phyloP scores from a whole-genome alignment of 2,888 invertebrate species.

The Chloroclystis v-ata region DNA sequence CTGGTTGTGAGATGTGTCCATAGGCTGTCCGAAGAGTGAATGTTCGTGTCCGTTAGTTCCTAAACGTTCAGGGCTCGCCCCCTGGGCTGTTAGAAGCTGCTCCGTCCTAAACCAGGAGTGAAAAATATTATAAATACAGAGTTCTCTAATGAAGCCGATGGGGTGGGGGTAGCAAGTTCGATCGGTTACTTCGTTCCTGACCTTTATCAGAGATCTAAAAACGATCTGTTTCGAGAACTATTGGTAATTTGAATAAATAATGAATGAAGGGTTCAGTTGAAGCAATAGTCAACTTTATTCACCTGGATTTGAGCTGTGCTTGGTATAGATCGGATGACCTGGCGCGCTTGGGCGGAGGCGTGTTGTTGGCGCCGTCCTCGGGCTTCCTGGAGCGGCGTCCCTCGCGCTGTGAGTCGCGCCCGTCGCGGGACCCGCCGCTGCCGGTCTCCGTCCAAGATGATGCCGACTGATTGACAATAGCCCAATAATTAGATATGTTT shows the following conservation, averaged over 20 bases:
- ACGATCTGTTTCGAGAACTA: too few relatives aligned
- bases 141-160: conserved; percentile 5
- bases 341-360: conserved; percentile 83
- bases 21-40: conserved; percentile 85
- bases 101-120: conserved; percentile 68
- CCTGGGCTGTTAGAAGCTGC: conserved; percentile 61
- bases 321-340: conserved; percentile 83
- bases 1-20: conserved; percentile 84
- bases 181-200: background rate
- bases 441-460: conserved; percentile 74
- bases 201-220: too few relatives aligned
- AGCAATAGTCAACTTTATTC: conserved; percentile 33
- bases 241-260: too few relatives aligned
- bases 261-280: background rate
- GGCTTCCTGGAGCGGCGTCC: conserved; percentile 74
- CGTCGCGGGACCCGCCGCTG: conserved; percentile 63
- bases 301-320: conserved; percentile 78
- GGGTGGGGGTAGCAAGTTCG: background rate
- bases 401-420: conserved; percentile 56
- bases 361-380: conserved; percentile 68
- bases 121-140: conserved; percentile 47
- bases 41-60: conserved; percentile 82
- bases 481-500: too few relatives aligned
- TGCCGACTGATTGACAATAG: conserved; percentile 62
- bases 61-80: conserved; percentile 79